Base-by-base conservation (phyloP, 2,888 invertebrate genomes). In the Drosophila demipolita region DNA sequence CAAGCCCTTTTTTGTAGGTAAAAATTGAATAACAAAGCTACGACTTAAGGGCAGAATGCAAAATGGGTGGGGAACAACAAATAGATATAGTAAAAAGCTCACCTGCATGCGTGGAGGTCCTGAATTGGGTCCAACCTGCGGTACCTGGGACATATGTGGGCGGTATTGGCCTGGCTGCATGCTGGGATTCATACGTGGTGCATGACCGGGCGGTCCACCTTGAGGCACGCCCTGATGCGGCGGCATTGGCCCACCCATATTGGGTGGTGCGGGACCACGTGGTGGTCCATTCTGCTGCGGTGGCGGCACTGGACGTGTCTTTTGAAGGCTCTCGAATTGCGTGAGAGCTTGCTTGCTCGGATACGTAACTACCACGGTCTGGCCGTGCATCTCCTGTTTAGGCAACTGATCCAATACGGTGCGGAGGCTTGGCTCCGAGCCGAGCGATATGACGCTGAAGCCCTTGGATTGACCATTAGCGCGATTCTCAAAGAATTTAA, bases 401-500 rank as follows among this genome's bases (percentile, higher is more conserved):
- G 98, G 96, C 78, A 99, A 94, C 83, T 98, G 96, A 82, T 99
- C 99, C 95, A 99, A 95, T 71, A 98, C 96, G 91, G 96, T 94
- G 66, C 98, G 95, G 93, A 98, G 95, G 82, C 99, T 98, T 78
- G 95, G 95, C 91, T 99, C 99, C 0, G 99, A 98, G 20, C 97
- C 98, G 80, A 99, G 94, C 1, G 98, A 97, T 82, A 99, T 96
- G 58, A 99, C 97, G 92, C 99, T 99, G 94, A 99, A 99, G 36
- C 99, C 98, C 94, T 99, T 99, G 0, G 98, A 99, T 93, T 99
- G 99, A 33, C 99, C 99, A 94, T 99, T 99, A 40, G 98, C 97
- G 90, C 99, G 96, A 94, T 99, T 99, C 94, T 99, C 99, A 94
- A 99, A 99, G 94, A 99, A 99, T 94, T 99, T 99, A 42, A 99